Evolutionary conservation across 2,888 invertebrate species (phyloP), one percentile per base, ranked within the genome.

Genomic region (Norana najaformis): DNA sequence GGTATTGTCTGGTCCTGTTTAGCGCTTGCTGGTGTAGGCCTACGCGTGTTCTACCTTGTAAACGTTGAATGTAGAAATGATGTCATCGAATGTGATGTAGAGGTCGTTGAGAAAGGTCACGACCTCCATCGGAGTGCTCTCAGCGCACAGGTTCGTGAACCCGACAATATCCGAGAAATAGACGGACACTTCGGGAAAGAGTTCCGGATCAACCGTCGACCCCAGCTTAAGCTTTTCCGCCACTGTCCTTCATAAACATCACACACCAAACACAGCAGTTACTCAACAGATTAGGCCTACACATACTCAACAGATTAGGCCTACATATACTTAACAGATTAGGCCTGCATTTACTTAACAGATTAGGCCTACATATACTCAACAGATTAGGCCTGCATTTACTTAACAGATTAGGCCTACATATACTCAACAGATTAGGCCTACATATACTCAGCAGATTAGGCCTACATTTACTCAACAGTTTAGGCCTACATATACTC

Each of bases 221-320:
- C 91, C 91, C 16, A 41, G 37, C 88, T 91, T 91, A 39, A 91
- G 82, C n/a, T 88, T 88, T 23, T 91, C 91, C 34, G 91, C 91
- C 20, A 91, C 91, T 18, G 83, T 69, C 99, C 99, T 95, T 99
- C 96, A 95, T n/a, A 69, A 69, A 69, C 16, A 69, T 23, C 69
- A 69, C 11, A 5, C n/a, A 69, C 11, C 8, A 69, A 69, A n/a
- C 69, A 69, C 8, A n/a, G 69, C n/a, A 69, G n/a, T 30, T 69
- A 69, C 30, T n/a, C 23, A 34, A 88, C n/a, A 11, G 34, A 35
- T 83, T 41, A 41, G 41, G 1, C 41, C 5, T 83, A 83, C 35
- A 1, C 13, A 83, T 83, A 83, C 1, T 35, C 20, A 83, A 18
- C 1, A 35, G 20, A 35, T 35, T n/a, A n/a, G n/a, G n/a, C n/a